Evolutionary conservation across 2,113 vertebrate species (phyloP).

Genomic region (Corythornis madagascariensis): DNA sequence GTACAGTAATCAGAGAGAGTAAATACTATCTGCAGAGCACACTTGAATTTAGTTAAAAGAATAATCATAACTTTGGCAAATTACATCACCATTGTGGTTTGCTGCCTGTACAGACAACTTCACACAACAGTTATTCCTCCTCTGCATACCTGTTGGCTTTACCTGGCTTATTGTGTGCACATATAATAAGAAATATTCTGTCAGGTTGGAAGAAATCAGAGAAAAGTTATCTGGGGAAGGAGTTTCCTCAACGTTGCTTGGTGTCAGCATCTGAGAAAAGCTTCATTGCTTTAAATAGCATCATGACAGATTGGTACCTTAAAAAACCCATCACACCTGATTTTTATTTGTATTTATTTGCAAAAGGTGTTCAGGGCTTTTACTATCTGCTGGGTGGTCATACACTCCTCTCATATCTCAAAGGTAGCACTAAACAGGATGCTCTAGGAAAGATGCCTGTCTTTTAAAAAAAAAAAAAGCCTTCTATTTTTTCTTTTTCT

Average conservation of each 20-base stretch:
- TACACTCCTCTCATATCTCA: not conserved
- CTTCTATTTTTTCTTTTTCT: not conserved
- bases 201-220: not conserved
- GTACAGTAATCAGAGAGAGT: not conserved
- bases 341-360: not conserved
- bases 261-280: not conserved
- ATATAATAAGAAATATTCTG: not conserved
- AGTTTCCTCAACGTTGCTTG: not conserved
- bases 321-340: not conserved
- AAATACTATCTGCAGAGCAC: slow-evolving; percentile 4
- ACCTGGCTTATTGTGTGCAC: not conserved
- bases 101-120: not conserved
- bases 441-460: not conserved
- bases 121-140: not conserved
- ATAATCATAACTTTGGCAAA: not conserved
- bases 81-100: not conserved
- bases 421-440: not conserved
- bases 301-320: not conserved
- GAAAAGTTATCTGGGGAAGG: not conserved
- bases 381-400: not conserved
- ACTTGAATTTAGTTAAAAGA: slow-evolving; percentile 24
- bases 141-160: not conserved
- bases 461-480: not conserved
- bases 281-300: not conserved
- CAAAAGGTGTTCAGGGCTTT: not conserved